Conservation (phyloP, 2,113 vertebrate species). For the Morphnarchus princeps region DNA sequence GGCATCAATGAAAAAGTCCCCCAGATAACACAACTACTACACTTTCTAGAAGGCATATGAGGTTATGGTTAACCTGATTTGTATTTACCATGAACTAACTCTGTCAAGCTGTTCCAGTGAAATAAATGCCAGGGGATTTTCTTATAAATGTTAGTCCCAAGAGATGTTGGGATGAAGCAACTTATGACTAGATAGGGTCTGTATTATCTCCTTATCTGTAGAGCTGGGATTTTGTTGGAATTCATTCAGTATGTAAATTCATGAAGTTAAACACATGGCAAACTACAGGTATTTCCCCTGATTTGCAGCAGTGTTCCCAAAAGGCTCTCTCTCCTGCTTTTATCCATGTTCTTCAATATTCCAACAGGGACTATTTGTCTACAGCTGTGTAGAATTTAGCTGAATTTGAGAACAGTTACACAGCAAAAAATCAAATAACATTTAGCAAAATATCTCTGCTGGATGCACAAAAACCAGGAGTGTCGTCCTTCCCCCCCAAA, state of each 20-base stretch:
- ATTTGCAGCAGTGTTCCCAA: background rate
- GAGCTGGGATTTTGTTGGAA: background rate
- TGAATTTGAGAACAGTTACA: background rate
- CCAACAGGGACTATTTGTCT: background rate
- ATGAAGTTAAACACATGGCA: background rate
- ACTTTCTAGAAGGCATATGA: background rate
- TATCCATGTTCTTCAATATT: background rate
- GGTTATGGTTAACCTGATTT: background rate
- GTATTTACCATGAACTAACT: background rate
- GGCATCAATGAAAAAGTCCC: background rate
- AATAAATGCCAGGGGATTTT: background rate
- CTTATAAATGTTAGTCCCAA: background rate
- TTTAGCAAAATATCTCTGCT: background rate
- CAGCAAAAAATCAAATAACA: background rate
- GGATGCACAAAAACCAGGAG: background rate
- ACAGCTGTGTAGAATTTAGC: background rate
- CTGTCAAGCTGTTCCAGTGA: background rate
- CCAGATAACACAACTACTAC: background rate
- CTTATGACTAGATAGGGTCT: background rate
- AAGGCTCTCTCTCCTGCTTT: background rate
- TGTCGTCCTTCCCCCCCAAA: fast-evolving
- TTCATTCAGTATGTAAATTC: background rate
- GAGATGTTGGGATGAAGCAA: background rate
- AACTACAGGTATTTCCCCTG: background rate
- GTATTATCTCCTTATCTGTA: background rate